Base-by-base conservation (phyloP, 2,797 vertebrate species). In the Etheostoma nigrum region DNA sequence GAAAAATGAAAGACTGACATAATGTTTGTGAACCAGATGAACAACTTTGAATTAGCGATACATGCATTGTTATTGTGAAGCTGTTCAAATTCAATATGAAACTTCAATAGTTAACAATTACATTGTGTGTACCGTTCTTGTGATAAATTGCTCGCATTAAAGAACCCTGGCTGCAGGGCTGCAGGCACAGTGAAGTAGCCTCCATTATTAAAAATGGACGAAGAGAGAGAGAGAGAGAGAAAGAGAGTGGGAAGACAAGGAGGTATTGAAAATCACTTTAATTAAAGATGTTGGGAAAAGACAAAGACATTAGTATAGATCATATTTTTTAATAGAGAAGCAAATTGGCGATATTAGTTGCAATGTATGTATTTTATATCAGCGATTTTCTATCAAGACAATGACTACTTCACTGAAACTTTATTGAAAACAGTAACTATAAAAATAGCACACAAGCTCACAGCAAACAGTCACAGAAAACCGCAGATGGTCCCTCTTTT, bases 141-240 rank as follows among this genome's bases (percentile, higher is more conserved):
- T 89, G 84, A 87, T 81, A 81, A 88, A 90, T 84, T 72, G 82
- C 67, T 66, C 21, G 49, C 60, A 83, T 79, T 87, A 86, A 88
- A 84, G 79, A 86, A 58, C 71, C 57, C 23, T 85, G 48, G 60
- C 65, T 81, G 54, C 13, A 76, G 73, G 54, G 62, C 81, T 79
- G 65, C 23, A 52, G 76, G 64, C 76, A 68, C 54, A 69, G 68
- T 70, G 61, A 75, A 73, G 62, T 59, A 65, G 67, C 58, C 11
- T 66, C 23, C 15, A 2, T 82, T 79, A 84, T 82, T 84, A 79
- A 85, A 81, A 81, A 74, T 13, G 16, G n/a, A 64, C 19, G 27
- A 27, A 27, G 27, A 27, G 27, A 45, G 30, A 16, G n/a, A 62
- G 44, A 15, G 49, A 45, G n/a, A 55, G 58, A 70, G 12, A n/a